Evolutionary conservation across 2,113 vertebrate species (phyloP).

Genomic region (Corvus hawaiiensis): DNA sequence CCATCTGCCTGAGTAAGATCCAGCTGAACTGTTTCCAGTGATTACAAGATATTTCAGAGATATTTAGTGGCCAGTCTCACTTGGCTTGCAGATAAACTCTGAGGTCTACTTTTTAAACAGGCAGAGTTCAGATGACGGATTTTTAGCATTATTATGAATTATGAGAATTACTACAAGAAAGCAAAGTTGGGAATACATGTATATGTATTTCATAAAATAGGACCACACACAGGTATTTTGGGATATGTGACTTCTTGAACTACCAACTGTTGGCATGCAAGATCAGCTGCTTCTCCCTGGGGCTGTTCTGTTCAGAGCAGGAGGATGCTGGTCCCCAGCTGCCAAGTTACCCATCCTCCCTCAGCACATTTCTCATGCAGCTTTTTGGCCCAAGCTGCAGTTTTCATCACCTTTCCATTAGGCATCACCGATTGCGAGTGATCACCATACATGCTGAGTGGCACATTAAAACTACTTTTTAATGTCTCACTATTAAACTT

Average conservation of each 20-base stretch:
- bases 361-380: not conserved
- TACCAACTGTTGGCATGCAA: not conserved
- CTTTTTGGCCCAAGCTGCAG: not conserved
- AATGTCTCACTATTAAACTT: constrained; percentile 54
- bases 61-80: not conserved
- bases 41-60: not conserved
- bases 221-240: not conserved
- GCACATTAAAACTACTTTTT: constrained; percentile 53
- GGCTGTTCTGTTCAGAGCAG: not conserved
- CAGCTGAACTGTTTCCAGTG: not conserved
- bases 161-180: not conserved
- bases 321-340: not conserved
- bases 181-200: not conserved
- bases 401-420: constrained; percentile 34
- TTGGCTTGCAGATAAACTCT: not conserved
- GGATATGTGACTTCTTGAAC: not conserved
- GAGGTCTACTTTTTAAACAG: not conserved
- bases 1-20: not conserved
- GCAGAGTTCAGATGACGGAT: not conserved
- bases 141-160: not conserved
- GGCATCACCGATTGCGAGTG: not conserved
- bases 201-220: not conserved
- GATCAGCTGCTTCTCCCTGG: not conserved
- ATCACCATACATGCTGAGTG: not conserved
- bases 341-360: not conserved